Evolutionary conservation across 2,888 invertebrate species (phyloP).

Genomic region (Argyresthia goedartella): DNA sequence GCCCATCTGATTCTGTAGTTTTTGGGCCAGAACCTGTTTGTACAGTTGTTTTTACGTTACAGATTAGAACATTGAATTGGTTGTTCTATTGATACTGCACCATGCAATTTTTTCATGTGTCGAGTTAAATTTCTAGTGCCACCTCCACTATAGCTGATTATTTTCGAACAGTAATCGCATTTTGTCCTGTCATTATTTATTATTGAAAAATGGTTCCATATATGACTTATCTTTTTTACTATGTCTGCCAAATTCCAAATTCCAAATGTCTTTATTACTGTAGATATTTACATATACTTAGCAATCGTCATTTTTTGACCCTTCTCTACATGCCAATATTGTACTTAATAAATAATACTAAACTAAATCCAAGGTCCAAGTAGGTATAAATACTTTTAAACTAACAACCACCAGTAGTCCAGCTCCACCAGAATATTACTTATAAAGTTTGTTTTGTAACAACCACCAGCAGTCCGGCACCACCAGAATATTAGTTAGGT

Average conservation of each 20-base stretch:
- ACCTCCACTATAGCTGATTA: conserved; percentile 6
- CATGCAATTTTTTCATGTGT: conserved; percentile 10
- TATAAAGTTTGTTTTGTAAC: neutral
- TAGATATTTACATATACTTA: no score
- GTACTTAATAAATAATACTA: neutral
- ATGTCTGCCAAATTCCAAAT: no score
- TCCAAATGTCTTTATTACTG: no score
- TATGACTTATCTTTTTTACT: conserved; percentile 4
- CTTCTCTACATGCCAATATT: no score
- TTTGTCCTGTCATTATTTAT: conserved; percentile 2
- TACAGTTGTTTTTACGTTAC: neutral
- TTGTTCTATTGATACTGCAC: conserved; percentile 7
- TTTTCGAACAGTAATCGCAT: conserved; percentile 1
- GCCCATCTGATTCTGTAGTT: neutral
- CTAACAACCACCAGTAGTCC: no score
- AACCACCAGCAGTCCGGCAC: no score
- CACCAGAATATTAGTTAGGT: neutral
- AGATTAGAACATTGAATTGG: neutral
- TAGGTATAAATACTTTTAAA: no score
- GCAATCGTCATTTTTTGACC: no score
- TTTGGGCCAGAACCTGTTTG: neutral
- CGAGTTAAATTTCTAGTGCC: conserved; percentile 9
- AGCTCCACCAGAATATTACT: neutral
- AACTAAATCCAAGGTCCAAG: neutral
- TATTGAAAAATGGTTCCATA: conserved; percentile 5